phyloP scores from a whole-genome alignment of 1,140 invertebrate genomes.

The Drosophila simulans region DNA sequence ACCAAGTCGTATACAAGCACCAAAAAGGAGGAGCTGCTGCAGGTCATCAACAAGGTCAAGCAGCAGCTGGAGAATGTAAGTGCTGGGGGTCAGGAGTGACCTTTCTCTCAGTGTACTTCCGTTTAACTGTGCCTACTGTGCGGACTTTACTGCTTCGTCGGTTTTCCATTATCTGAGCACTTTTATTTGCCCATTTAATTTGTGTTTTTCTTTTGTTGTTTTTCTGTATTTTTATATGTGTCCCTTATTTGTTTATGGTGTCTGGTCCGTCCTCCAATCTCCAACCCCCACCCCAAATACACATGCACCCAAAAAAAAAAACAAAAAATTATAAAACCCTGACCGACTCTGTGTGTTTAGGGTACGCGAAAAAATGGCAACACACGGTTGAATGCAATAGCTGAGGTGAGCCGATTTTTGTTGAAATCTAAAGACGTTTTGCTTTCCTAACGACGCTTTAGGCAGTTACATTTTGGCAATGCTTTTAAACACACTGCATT shows the following conservation, averaged over 20 bases:
- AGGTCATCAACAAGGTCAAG: slow-evolving; percentile 94
- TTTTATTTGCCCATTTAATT: slow-evolving; percentile 44
- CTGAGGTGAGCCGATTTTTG: slow-evolving; percentile 72
- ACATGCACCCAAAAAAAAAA: slow-evolving; percentile 40
- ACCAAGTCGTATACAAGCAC: slow-evolving; percentile 87
- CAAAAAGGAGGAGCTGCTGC: slow-evolving; percentile 92
- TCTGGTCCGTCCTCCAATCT: slow-evolving; percentile 59
- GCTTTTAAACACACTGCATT: slow-evolving; percentile 16
- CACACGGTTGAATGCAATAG: slow-evolving; percentile 78
- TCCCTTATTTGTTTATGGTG: slow-evolving; percentile 60
- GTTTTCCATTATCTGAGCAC: slow-evolving; percentile 4
- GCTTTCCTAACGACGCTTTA: slow-evolving; percentile 34
- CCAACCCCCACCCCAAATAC: slow-evolving; percentile 29
- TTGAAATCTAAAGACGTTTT: slow-evolving; percentile 18
- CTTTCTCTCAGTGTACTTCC: slow-evolving; percentile 11
- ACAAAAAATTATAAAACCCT: slow-evolving; percentile 19
- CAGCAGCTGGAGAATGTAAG: slow-evolving; percentile 94
- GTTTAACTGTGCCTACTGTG: slow-evolving; percentile 6
- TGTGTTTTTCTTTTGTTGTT: slow-evolving; percentile 42
- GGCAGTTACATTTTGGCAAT: slow-evolving; percentile 15
- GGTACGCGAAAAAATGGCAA: slow-evolving; percentile 77
- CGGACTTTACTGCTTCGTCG: slow-evolving; percentile 7
- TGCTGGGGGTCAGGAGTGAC: slow-evolving; percentile 43
- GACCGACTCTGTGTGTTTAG: slow-evolving; percentile 52
- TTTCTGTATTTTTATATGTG: slow-evolving; percentile 61